Conservation (phyloP, 2,888 invertebrate genomes). For the Callyntrura guangdongensis region DNA sequence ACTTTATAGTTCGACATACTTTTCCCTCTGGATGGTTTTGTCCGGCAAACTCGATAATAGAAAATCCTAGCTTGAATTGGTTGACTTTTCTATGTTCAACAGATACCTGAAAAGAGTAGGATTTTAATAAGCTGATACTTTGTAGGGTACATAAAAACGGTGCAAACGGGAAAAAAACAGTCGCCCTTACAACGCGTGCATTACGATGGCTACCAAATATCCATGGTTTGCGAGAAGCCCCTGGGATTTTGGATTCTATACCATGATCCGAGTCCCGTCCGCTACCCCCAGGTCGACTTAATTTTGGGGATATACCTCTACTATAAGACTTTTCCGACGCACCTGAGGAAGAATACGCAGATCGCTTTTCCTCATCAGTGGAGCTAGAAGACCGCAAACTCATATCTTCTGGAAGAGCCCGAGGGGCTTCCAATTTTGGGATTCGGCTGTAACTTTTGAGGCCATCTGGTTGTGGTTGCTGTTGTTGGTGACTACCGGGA, state of each 20-base stretch:
- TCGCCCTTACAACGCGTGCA: constrained; percentile 86
- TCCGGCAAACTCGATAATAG: constrained; percentile 87
- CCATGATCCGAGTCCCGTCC: constrained; percentile 55
- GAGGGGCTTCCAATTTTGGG: constrained; percentile 75
- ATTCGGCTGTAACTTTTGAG: constrained; percentile 78
- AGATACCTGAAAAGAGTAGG: constrained; percentile 86
- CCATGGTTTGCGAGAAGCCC: constrained; percentile 86
- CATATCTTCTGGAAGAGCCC: constrained; percentile 30
- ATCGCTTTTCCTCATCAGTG: constrained; percentile 36
- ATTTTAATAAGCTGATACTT: too few species aligned
- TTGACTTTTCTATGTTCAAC: constrained; percentile 87
- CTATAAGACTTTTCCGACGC: constrained; percentile 35
- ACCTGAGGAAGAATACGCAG: constrained; percentile 20
- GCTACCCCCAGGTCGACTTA: constrained; percentile 46
- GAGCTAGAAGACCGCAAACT: constrained; percentile 23
- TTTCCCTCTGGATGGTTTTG: constrained; percentile 73
- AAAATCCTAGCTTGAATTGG: constrained; percentile 87
- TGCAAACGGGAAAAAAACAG: too few species aligned
- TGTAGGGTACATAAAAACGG: background rate
- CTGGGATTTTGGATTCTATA: constrained; percentile 74
- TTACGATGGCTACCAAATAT: constrained; percentile 88
- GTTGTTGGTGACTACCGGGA: background rate
- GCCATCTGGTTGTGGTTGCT: background rate
- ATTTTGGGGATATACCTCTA: constrained; percentile 56
- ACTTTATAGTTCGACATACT: constrained; percentile 42